Evolutionary conservation across 2,888 invertebrate species (phyloP), one percentile per base, ranked within the genome.

Genomic region (Parnassius mnemosyne): DNA sequence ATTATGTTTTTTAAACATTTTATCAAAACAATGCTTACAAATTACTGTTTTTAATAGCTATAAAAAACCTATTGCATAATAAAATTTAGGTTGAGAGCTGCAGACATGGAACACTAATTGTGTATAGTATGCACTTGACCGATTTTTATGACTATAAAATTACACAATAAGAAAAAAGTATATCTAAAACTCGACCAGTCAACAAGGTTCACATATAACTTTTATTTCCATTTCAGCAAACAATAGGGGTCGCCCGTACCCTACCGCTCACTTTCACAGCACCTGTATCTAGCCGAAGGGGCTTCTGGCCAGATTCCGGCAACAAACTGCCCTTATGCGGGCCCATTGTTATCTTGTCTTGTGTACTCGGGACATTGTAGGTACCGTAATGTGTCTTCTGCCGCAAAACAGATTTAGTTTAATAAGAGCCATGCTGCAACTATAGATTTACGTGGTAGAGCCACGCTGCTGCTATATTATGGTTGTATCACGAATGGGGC

Each of bases 321-420:
- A 78, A 78, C 76, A 73, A 72, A 70, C 71, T 71, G 74, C 74
- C 75, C 71, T 73, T 70, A 87, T 89, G 84, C 84, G 84, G 85
- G 86, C 67, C 73, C 75, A 84, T 84, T 87, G 84, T 85, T 76
- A 70, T 78, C 75, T 73, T 77, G 71, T 80, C 76, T 77, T 58
- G 52, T 60, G 75, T 71, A 69, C 68, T 56, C 56, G 46, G 65
- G 9, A 10, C 54, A 10, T n/a, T 63, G 20, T n/a, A n/a, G n/a
- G n/a, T 49, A 16, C 53, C 58, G 50, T 53, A 34, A 34, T 34
- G 34, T 49, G 47, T 47, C 50, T 66, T 71, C 69, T 73, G 71
- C 67, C 71, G 70, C 49, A 69, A 69, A 74, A 74, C 69, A 78
- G 77, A n/a, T n/a, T n/a, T n/a, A n/a, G n/a, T n/a, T n/a, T n/a